A percentile compares a stretch with the other conserved stretches of the same genome.
These are phyloP conservation scores for Lepilemur septentrionalis DNA, from an alignment of 2,797 vertebrate genomes.

Conservation along the genomic window DNA sequence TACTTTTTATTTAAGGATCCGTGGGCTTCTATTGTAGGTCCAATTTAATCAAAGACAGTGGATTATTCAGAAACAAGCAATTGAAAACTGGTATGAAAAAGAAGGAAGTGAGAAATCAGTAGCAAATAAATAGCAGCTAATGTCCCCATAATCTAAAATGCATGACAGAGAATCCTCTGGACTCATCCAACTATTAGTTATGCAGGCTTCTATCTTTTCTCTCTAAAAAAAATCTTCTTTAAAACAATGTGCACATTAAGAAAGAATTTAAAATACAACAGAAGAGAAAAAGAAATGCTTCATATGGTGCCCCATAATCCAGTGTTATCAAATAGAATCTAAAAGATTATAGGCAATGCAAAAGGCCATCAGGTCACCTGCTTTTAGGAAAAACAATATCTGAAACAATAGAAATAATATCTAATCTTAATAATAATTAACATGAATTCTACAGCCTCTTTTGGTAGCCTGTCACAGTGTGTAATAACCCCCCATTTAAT, in stretches of 20 bases:
- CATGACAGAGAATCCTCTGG: not conserved
- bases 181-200: not conserved
- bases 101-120: not conserved
- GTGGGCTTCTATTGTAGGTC: not conserved
- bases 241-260: not conserved
- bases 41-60: conserved; percentile 11
- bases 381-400: not conserved
- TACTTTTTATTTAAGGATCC: not conserved
- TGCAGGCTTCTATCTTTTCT: not conserved
- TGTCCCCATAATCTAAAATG: not conserved
- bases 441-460: not conserved
- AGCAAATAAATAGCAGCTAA: not conserved
- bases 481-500: not conserved
- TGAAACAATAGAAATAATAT: conserved; percentile 3
- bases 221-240: not conserved
- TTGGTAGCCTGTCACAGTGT: not conserved
- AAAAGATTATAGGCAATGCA: not conserved
- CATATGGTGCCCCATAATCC: not conserved
- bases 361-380: not conserved
- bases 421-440: not conserved
- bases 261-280: not conserved
- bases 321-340: not conserved
- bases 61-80: not conserved
- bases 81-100: not conserved
- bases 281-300: not conserved